phyloP scores from a whole-genome alignment of 2,888 invertebrate species.

The Lysandra bellargus region DNA sequence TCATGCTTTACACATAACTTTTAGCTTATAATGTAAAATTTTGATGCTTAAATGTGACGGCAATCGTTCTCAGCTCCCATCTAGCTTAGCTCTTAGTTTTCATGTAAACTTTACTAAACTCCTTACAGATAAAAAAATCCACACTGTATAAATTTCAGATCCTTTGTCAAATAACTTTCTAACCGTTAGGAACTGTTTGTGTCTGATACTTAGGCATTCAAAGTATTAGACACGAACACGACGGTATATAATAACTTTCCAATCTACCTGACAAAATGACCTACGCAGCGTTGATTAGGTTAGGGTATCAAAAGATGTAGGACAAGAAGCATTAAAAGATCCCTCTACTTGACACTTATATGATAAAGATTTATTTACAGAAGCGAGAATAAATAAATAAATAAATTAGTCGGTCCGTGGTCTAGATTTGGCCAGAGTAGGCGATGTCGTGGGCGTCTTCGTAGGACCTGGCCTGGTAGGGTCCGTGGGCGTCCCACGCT shows the following conservation, averaged over 20 bases:
- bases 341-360: conserved; percentile 64
- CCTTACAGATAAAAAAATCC: no score
- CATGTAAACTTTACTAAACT: no score
- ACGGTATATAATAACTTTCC: no score
- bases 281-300: neutral
- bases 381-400: conserved; percentile 72
- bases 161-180: no score
- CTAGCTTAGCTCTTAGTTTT: no score
- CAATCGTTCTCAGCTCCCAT: neutral
- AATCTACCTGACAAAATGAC: no score
- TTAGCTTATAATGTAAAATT: neutral
- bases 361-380: conserved; percentile 72
- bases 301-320: neutral
- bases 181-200: no score
- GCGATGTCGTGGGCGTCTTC: conserved; percentile 81
- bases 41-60: neutral
- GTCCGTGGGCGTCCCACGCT: conserved; percentile 79
- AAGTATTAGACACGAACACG: no score
- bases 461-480: conserved; percentile 83
- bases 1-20: neutral
- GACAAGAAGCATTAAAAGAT: conserved; percentile 45
- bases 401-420: conserved; percentile 71
- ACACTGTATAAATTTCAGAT: no score
- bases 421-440: conserved; percentile 77
- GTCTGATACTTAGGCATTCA: no score